Base-by-base conservation (phyloP, 1,140 invertebrate species). In the Caenorhabditis briggsae region DNA sequence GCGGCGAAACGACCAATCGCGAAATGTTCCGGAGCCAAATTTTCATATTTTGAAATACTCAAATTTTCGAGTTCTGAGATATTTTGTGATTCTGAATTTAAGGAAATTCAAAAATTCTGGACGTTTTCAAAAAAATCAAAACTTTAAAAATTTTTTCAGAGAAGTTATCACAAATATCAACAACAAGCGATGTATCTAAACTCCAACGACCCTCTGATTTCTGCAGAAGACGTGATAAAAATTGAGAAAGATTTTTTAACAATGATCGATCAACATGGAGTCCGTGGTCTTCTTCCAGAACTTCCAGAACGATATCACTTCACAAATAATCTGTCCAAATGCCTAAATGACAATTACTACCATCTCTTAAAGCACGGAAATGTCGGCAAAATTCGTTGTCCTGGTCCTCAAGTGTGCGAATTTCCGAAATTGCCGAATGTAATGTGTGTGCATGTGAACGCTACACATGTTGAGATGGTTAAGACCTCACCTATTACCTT, bases 331-430 rank as follows among this genome's bases (percentile, higher is more conserved):
- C 18, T 85, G 14, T 25, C 64, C 12, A 65, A 70, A n/a, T 85
- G 84, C 43, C 33, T 64, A 3, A 85, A 56, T 2, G 9, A 78
- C 11, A 74, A 41, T 48, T 85, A 70, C 33, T 85, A 85, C 46
- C 16, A 25, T n/a, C 56, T 55, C 12, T n/a, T 65, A 8, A 20
- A 74, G 25, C 20, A 18, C 8, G 25, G 65, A 16, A 12, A 46
- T 8, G 16, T 25, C 18, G 50, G 23, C 2, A 2, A 50, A 41
- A 78, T 85, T 16, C 41, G 12, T 6, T 85, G 84, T 56, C 84
- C 84, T 6, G 84, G 84, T 8, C 84, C 84, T 2, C 70, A 78
- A 50, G 3, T 53, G 5, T 78, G 70, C 33, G n/a, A 78, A 23
- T 78, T 50, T 14, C 0, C n/a, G 14, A 12, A 78, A n/a, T 7